Conservation (phyloP, 2,113 vertebrate genomes). For the Galbula dea region DNA sequence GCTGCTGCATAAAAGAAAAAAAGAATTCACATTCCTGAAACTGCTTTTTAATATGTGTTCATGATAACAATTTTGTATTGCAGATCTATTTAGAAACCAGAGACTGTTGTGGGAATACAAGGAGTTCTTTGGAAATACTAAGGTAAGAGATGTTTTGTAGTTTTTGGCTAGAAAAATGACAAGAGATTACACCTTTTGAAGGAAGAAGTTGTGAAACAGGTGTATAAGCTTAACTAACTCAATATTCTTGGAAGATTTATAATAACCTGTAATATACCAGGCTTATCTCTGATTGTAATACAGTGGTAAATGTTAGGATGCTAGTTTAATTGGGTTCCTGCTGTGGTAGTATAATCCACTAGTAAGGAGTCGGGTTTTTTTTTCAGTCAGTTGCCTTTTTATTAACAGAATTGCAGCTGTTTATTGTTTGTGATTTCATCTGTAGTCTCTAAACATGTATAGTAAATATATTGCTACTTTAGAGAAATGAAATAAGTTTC, state of each 20-base stretch:
- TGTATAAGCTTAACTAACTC: background rate
- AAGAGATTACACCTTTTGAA: background rate
- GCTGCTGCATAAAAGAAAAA: background rate
- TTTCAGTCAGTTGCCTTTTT: background rate
- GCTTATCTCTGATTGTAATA: background rate
- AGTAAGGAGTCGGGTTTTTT: background rate
- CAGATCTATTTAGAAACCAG: constrained; percentile 93
- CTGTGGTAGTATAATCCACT: background rate
- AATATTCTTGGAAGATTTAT: background rate
- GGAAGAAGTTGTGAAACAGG: background rate
- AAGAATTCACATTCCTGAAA: background rate
- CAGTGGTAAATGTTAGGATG: background rate
- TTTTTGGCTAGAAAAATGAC: background rate
- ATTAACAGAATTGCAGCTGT: background rate
- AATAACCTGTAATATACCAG: background rate
- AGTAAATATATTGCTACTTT: background rate
- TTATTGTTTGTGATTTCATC: background rate
- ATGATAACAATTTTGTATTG: background rate
- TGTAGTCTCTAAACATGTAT: background rate
- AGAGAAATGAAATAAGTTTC: background rate
- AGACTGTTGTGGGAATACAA: constrained; percentile 92
- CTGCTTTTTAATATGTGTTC: background rate
- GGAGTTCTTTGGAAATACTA: constrained; percentile 95
- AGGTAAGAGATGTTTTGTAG: constrained; percentile 76
- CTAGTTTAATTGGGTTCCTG: background rate